Base-by-base conservation (phyloP, 2,888 invertebrate species). In the Ochropleura leucogaster region DNA sequence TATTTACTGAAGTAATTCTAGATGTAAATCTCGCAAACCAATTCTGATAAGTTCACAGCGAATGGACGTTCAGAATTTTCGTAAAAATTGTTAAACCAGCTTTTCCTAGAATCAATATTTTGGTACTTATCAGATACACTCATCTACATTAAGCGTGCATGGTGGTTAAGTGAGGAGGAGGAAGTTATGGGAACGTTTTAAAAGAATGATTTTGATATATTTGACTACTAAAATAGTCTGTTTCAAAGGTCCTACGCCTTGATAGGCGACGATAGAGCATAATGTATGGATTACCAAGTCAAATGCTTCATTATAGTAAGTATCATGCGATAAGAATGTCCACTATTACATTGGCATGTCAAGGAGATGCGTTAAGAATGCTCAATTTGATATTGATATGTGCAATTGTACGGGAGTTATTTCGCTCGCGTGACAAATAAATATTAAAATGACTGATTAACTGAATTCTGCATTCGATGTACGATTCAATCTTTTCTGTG, bases 281-380 rank as follows among this genome's bases (percentile, higher is more conserved):
- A 18, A 10, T 5, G 51, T 49, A 55, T 20, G 40, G 51, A 64
- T 78, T 64, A 70, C 51, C 63, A 77, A 70, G 46, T 71, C 46
- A 59, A 71, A 47, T 47, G 40, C 14, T 55, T 30, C 44, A 49
- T 69, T 57, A 63, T 9, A 77, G 55, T 30, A 44, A 49, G 55
- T 30, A 42, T 14, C 18, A 20, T 46, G 51, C 16, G 51, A 40
- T 74, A 68, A 59, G 20, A 70, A 53, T 64, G 46, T 40, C 46
- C 20, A 63, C 44, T 49, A 6, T 40, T 16, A 70, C 9, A 49
- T 47, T 40, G 49, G 49, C 40, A 68, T 63, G 40, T 62, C 18
- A 1, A 70, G 16, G 8, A 47, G 20, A 4, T 44, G 3, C 16
- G 44, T 18, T 20, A 3, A 60, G 68, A 64, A 64, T 68, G 7